phyloP scores from a whole-genome alignment of 1,140 invertebrate species.

The Pseudomyrmex sp. region DNA sequence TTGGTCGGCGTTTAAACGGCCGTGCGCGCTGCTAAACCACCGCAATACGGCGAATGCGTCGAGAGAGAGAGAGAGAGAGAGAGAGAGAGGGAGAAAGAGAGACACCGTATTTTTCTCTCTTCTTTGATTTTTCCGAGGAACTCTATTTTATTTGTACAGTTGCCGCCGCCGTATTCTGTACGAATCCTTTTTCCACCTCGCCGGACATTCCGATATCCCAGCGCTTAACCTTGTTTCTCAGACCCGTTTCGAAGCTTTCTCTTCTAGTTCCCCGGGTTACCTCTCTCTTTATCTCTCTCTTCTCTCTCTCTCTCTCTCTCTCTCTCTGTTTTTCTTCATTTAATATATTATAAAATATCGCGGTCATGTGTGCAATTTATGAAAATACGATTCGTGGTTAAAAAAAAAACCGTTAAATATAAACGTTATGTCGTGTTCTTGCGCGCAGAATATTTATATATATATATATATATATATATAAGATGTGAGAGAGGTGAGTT shows the following conservation, averaged over 20 bases:
- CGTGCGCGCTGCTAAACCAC: conserved; percentile 32
- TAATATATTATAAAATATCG: conserved; percentile 15
- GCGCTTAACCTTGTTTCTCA: conserved; percentile 64
- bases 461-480: not conserved
- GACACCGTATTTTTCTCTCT: conserved; percentile 44
- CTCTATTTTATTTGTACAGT: conserved; percentile 54
- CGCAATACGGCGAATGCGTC: conserved; percentile 43
- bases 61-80: not conserved
- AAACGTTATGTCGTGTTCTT: too few relatives aligned
- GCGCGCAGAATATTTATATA: not conserved
- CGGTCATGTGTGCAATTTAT: too few relatives aligned
- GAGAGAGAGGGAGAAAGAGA: too few relatives aligned
- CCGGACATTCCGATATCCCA: conserved; percentile 59
- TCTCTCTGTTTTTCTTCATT: conserved; percentile 19
- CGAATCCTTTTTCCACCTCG: conserved; percentile 47
- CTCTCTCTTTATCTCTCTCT: not conserved
- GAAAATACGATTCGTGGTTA: too few relatives aligned
- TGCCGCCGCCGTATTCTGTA: conserved; percentile 60
- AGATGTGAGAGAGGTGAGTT: not conserved
- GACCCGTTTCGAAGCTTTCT: conserved; percentile 42
- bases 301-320: not conserved
- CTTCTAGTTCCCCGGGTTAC: not conserved
- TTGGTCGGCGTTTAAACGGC: conserved; percentile 53
- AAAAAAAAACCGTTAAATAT: too few relatives aligned
- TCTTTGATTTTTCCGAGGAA: conserved; percentile 61